Conservation (phyloP, 2,113 vertebrate species). For the Elanoides forficatus region DNA sequence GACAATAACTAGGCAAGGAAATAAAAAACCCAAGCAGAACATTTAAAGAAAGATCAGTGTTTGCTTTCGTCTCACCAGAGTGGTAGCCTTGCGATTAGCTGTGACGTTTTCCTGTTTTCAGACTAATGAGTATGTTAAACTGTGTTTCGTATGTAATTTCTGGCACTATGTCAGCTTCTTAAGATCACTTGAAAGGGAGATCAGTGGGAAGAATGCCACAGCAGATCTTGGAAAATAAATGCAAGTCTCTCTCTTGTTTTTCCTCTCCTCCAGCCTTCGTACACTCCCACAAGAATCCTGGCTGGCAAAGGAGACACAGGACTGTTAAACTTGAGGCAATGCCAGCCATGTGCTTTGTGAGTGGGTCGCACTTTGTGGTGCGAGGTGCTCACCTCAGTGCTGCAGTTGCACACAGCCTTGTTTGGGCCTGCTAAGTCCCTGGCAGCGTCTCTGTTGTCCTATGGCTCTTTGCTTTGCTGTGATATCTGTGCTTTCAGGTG, state of each 20-base stretch:
- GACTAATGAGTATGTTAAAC: neutral
- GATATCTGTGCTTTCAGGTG: neutral
- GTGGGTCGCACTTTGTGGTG: neutral
- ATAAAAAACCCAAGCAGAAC: neutral
- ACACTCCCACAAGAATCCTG: neutral
- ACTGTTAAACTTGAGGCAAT: accelerated
- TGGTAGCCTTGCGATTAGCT: neutral
- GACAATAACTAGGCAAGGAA: neutral
- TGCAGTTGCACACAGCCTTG: neutral
- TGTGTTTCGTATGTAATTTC: neutral
- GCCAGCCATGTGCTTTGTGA: accelerated
- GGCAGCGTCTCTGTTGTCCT: neutral
- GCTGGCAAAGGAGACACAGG: neutral
- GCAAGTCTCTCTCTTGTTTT: neutral
- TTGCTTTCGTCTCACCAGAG: neutral
- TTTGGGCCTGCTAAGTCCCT: neutral
- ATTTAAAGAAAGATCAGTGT: neutral
- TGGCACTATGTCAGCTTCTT: neutral
- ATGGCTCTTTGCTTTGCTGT: neutral
- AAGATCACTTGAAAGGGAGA: neutral
- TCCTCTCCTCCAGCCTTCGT: neutral
- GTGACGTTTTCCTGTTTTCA: neutral
- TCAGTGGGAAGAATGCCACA: neutral
- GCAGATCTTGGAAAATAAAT: neutral
- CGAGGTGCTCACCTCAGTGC: neutral